These are phyloP conservation scores for Drosophila lacteicornis DNA, from an alignment of 1,140 invertebrate species.

Conservation along the genomic window DNA sequence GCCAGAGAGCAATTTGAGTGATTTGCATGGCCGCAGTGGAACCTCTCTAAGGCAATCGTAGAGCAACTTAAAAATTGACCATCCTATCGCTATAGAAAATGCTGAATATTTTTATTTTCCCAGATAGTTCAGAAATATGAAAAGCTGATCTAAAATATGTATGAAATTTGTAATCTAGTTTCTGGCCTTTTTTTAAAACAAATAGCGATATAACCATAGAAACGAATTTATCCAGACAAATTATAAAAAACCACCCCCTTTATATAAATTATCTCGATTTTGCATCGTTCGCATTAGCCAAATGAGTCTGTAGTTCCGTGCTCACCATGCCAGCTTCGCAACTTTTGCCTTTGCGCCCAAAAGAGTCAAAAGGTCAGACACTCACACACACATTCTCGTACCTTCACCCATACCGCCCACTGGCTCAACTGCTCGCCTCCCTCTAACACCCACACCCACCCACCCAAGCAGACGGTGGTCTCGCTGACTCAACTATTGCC, in stretches of 20 bases:
- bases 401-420: neutral
- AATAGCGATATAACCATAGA: too few relatives aligned
- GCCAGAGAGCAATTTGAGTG: constrained; percentile 1
- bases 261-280: neutral
- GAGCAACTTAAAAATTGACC: too few relatives aligned
- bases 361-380: constrained; percentile 75
- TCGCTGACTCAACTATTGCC: constrained; percentile 13
- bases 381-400: constrained; percentile 41
- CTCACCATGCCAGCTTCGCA: constrained; percentile 11
- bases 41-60: neutral
- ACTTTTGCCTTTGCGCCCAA: constrained; percentile 7
- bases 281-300: constrained; percentile 12
- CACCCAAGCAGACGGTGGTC: constrained; percentile 2
- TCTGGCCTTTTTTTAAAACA: too few relatives aligned
- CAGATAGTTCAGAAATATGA: too few relatives aligned
- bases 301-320: neutral
- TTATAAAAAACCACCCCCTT: neutral
- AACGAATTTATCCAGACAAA: neutral
- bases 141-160: too few relatives aligned
- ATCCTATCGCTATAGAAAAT: too few relatives aligned
- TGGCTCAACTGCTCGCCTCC: neutral
- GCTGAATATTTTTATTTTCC: neutral
- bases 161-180: neutral
- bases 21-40: neutral
- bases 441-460: neutral